Conservation (phyloP, 2,888 invertebrate genomes). For the Ochropleura plecta region DNA sequence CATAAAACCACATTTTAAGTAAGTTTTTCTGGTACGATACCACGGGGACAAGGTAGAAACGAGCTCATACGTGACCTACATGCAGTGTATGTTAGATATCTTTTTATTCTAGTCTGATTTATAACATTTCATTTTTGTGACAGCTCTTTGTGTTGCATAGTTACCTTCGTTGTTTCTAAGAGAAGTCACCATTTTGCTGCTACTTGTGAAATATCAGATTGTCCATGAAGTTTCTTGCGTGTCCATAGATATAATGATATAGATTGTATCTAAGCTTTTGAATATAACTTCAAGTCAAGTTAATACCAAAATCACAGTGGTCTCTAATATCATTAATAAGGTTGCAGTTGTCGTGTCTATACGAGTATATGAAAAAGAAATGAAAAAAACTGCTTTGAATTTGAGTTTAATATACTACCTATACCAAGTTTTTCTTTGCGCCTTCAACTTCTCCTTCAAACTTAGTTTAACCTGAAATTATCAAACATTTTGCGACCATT, state of each 20-base stretch:
- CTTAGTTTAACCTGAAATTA: background rate
- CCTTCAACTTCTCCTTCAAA: background rate
- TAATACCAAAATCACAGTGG: background rate
- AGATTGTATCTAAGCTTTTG: too few relatives aligned
- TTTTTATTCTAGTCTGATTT: conserved; percentile 16
- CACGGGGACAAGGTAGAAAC: conserved; percentile 28
- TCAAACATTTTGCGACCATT: background rate
- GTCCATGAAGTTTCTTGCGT: background rate
- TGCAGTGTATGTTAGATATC: background rate
- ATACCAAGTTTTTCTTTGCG: background rate
- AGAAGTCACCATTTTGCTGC: background rate
- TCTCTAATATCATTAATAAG: background rate
- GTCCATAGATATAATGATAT: too few relatives aligned
- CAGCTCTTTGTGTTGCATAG: background rate
- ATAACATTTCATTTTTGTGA: background rate
- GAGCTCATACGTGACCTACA: conserved; percentile 29
- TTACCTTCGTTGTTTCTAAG: background rate
- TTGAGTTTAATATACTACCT: background rate
- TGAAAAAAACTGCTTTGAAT: background rate
- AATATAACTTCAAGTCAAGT: background rate
- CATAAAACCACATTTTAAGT: conserved; percentile 44
- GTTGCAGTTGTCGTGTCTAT: background rate
- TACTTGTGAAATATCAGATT: background rate
- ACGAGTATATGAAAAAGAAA: background rate
- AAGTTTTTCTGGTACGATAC: conserved; percentile 40